Evolutionary conservation across 2,113 vertebrate species (phyloP).

Genomic region (Odocoileus virginianus): DNA sequence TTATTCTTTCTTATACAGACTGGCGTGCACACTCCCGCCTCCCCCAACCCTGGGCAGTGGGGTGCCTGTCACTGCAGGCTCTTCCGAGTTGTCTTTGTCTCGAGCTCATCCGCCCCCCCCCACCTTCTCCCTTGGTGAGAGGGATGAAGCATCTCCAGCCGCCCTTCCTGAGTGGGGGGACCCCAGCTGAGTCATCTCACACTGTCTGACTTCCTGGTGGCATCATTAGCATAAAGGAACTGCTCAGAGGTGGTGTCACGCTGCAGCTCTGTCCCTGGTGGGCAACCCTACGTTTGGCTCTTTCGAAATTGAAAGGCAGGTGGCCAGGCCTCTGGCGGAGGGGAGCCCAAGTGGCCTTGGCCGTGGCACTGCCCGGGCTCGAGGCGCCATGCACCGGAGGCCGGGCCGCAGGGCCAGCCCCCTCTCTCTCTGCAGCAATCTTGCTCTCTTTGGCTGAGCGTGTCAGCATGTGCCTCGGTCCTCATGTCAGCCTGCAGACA

Average conservation of each 20-base stretch:
- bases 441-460: conserved; percentile 2
- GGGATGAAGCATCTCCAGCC: conserved; percentile 54
- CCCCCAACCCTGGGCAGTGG: neutral
- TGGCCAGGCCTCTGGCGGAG: too few species aligned
- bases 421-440: neutral
- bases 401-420: neutral
- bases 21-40: neutral
- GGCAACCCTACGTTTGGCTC: neutral
- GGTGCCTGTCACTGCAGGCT: conserved; percentile 58
- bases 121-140: conserved; percentile 47
- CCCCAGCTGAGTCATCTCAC: conserved; percentile 65
- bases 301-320: neutral
- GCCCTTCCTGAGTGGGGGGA: conserved; percentile 62
- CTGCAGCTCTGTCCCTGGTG: neutral
- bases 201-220: neutral
- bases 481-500: neutral
- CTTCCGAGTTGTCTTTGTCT: neutral
- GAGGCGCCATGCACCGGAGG: neutral
- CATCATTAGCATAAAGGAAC: conserved; percentile 52
- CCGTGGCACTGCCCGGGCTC: neutral
- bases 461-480: neutral
- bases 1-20: conserved; percentile 77
- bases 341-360: neutral
- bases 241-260: neutral
- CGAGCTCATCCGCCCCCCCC: neutral